Base-by-base conservation (phyloP, 2,888 invertebrate genomes). In the Chrysopilus asiliformis region DNA sequence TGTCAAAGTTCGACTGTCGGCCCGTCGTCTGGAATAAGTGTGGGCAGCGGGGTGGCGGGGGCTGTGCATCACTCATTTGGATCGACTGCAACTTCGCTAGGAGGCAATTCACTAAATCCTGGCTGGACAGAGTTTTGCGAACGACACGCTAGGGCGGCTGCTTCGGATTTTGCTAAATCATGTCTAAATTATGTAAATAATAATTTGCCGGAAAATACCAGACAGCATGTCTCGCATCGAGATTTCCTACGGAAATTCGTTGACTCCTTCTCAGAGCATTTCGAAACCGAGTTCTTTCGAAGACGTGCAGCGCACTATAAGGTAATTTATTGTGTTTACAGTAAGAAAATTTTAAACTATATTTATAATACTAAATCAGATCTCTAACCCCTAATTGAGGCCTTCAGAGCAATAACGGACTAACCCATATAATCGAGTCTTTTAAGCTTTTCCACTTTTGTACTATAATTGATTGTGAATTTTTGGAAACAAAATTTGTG, bases 111-210 rank as follows among this genome's bases (percentile, higher is more conserved):
- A 26, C 9, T 22, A 8, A 74, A 73, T 57, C 73, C 73, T 57
- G 72, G 72, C 61, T 86, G 85, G 85, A 71, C 74, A 55, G 83
- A 85, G 60, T 82, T 85, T 61, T 85, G 85, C 66, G 84, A 86
- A 63, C 76, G 85, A 58, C 87, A 89, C 66, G 86, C 86, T 41
- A 76, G 76, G 53, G 73, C 77, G 42, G 81, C 87, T 39, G 86
- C 86, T 42, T 79, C 81, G 53, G 86, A 87, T 65, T 90, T 91
- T 64, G 84, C 87, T 50, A 82, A 81, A 64, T 81, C 82, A 51
- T 86, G 86, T 63, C 71, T 81, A 47, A 78, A 78, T 47, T 86
- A 77, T 55, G 73, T 85, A 44, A 76, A 77, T 49, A 71, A 76
- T 32, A 77, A 76, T 54, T 60, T 78, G 43, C 71, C 74, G 20